Base-by-base conservation (phyloP, 1,140 invertebrate species). In the Papilio helenus region DNA sequence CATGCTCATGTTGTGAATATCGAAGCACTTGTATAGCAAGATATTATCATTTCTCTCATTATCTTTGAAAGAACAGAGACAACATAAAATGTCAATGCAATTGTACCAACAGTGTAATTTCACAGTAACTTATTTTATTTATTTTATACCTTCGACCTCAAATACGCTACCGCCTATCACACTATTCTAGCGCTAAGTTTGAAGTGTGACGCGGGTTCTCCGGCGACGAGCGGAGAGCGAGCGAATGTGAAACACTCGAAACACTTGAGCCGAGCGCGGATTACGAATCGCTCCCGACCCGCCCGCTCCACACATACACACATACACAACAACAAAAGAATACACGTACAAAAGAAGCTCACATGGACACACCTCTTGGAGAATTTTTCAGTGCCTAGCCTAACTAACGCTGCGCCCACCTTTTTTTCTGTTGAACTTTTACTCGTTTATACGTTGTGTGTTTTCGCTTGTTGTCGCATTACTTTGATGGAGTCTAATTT, bases 231-330 rank as follows among this genome's bases (percentile, higher is more conserved):
- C 88, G 87, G 86, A 87, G 86, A 87, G 86, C 86, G 85, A 87
- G 84, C 87, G 86, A 90, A 90, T 87, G 89, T 89, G 87, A 87
- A 89, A 84, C 86, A 86, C 89, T 92, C 82, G 79, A 89, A 85
- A 86, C 83, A 87, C 89, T 92, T 82, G 80, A 88, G 81, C 83
- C 39, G 82, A 86, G 88, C 88, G 86, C 83, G 88, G 87, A 89
- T 91, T 89, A 89, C 88, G 87, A 83, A 61, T 79, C 83, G 81
- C 86, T 80, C 80, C 61, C 77, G 79, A 80, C 81, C 80, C 79
- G 76, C 79, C 78, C 80, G 84, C 61, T 58, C 16, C 34, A 39
- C 76, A 82, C 79, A 79, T 7, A 39, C 76, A 82, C 79, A 79
- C 74, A 74, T 55, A 81, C 79, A 74, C 76, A 83, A 79, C 82